Evolutionary conservation across 2,113 vertebrate species (phyloP).

Genomic region (Nipponia nippon): DNA sequence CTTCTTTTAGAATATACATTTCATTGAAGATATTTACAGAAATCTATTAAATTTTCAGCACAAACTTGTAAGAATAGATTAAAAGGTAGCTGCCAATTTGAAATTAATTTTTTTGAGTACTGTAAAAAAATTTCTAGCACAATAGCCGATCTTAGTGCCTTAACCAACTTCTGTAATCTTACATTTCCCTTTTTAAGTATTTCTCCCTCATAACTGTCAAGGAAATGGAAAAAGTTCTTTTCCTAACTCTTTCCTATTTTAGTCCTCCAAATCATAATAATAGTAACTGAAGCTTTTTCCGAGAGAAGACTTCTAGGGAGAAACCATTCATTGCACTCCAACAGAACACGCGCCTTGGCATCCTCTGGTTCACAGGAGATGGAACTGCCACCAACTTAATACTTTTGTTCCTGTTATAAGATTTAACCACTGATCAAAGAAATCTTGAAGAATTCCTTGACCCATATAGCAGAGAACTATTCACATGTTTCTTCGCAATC

Average conservation of each 20-base stretch:
- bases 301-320: neutral
- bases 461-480: neutral
- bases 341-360: neutral
- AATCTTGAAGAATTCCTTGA: conserved; percentile 1
- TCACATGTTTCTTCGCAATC: neutral
- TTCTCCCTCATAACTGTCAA: neutral
- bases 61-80: neutral
- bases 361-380: neutral
- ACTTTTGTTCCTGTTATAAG: neutral
- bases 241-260: neutral
- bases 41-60: neutral
- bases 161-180: neutral
- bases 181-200: neutral
- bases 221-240: neutral
- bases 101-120: neutral
- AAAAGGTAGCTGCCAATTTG: neutral
- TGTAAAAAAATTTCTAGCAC: neutral
- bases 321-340: neutral
- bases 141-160: neutral
- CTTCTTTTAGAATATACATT: neutral
- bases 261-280: neutral
- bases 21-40: neutral
- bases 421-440: neutral
- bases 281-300: neutral
- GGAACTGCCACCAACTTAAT: neutral